Evolutionary conservation across 2,113 vertebrate species (phyloP), one percentile per base, ranked within the genome.

Genomic region (Phaethornis superciliosus): DNA sequence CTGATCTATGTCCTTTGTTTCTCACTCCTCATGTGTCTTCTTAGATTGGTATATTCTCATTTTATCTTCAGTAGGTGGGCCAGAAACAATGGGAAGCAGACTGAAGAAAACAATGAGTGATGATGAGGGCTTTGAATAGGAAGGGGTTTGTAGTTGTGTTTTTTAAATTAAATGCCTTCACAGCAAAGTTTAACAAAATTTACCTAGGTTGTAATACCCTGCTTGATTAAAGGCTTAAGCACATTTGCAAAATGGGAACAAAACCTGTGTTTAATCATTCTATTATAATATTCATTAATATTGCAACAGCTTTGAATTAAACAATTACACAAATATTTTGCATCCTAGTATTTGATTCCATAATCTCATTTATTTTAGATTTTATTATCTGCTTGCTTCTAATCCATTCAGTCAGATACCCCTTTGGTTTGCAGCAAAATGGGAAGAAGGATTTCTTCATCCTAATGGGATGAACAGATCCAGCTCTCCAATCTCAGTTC

Each of bases 311-410:
- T 93, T 88, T 93, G 89, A 91, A 83, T 94, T 94, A 91, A 44
- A 89, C 93, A 96, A 95, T 97, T 96, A 96, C 91, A 94, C 88
- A 97, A 96, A 97, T 94, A 89, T 94, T 96, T 95, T 84, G 82
- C 76, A 91, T 78, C 75, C 63, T 79, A 30, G 83, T 49, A 94
- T 88, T 94, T 90, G 56, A 79, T 87, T 95, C 92, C 70, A 47
- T 67, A 95, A 91, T 85, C 56, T 78, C 65, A 93, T 90, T 96
- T 97, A 81, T 91, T 95, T 90, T 87, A 42, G 37, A 90, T 95
- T 93, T 96, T 96, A 96, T 96, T 95, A 95, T 93, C 89, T 75
- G 63, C 77, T 96, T 89, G 60, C 71, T 94, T 89, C 87, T 70
- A 88, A 89, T 87, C 87, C 74, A 68, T 70, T 97, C 64, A 81